Base-by-base conservation (phyloP, 2,888 invertebrate genomes). In the Ichneumoninae sp. region DNA sequence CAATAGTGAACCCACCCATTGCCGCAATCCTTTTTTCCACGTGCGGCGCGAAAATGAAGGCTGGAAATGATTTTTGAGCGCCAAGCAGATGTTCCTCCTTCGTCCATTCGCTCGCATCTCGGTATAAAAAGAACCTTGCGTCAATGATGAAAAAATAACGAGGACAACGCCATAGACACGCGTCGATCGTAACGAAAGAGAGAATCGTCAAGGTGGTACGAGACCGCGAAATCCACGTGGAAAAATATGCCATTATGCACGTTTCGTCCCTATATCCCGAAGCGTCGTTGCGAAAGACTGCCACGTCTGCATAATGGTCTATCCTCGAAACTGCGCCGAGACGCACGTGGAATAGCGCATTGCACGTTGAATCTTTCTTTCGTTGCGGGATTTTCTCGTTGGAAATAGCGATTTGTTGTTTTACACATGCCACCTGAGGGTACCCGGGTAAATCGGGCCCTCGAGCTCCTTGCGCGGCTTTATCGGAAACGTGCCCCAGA, bases 401-500 rank as follows among this genome's bases (percentile, higher is more conserved):
- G 50, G 66, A 81, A 52, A 80, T 71, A 80, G 77, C 85, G 80
- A 83, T 87, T 84, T 75, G 83, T 85, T 83, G 86, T 84, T 86
- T 85, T 68, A 68, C 83, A 85, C 82, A 65, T 83, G 81, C 47
- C 78, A 83, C 77, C 84, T 73, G 81, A 84, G 77, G 71, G 78
- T 78, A 52, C 57, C 57, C 52, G 65, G 71, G 70, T 54, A 81
- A 84, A 80, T 79, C 81, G 81, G 71, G 57, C 26, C 40, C 57
- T 50, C 54, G 47, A 52, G 65, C 54, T 26, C 60, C 69, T 33
- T 26, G 81, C 68, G 74, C 73, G 63, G 82, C 68, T 87, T 87
- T 87, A 85, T 87, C 85, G 81, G 82, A 50, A 85, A 87, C 87
- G 86, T 87, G 87, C 80, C 36, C 81, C 68, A 77, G 69, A 76